Evolutionary conservation across 2,888 invertebrate species (phyloP).

Genomic region (Sthenelais limicola): DNA sequence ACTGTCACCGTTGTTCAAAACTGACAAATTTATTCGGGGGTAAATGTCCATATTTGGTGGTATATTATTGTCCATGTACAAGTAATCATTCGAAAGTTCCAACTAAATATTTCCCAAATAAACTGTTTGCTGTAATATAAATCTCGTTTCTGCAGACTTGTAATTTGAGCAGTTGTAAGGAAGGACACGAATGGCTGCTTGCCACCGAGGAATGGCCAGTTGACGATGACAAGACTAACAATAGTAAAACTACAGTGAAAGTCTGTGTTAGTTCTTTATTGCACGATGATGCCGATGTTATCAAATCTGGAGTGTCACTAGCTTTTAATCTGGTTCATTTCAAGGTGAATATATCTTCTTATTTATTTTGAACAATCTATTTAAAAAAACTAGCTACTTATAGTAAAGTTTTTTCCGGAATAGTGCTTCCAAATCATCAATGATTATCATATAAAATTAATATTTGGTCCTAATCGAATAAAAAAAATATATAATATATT

Average conservation of each 20-base stretch:
- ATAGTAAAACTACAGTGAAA: neutral
- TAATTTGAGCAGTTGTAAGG: slow-evolving; percentile 1
- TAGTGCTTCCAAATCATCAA: neutral
- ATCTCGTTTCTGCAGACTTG: slow-evolving; percentile 6
- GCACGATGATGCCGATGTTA: slow-evolving; percentile 13
- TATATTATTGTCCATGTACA: too few relatives aligned
- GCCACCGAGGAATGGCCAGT: neutral
- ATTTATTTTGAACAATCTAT: neutral
- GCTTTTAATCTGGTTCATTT: slow-evolving; percentile 3
- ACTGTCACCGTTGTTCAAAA: too few relatives aligned
- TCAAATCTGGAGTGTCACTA: slow-evolving; percentile 13
- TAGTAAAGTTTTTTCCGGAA: neutral
- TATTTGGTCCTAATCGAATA: neutral
- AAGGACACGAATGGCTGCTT: slow-evolving; percentile 7
- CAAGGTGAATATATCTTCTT: slow-evolving; percentile 23
- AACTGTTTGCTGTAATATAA: too few relatives aligned
- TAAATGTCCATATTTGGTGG: too few relatives aligned
- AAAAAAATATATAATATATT: neutral
- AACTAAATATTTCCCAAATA: too few relatives aligned
- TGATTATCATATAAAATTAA: neutral
- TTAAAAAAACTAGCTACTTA: neutral
- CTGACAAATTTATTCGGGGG: too few relatives aligned
- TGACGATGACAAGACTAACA: neutral
- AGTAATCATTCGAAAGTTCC: too few relatives aligned
- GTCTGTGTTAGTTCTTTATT: slow-evolving; percentile 23